Percentiles rank a stretch among this genome's conserved stretches.
Conservation (phyloP, 2,797 vertebrate genomes). For the Sebastes oblongus region DNA sequence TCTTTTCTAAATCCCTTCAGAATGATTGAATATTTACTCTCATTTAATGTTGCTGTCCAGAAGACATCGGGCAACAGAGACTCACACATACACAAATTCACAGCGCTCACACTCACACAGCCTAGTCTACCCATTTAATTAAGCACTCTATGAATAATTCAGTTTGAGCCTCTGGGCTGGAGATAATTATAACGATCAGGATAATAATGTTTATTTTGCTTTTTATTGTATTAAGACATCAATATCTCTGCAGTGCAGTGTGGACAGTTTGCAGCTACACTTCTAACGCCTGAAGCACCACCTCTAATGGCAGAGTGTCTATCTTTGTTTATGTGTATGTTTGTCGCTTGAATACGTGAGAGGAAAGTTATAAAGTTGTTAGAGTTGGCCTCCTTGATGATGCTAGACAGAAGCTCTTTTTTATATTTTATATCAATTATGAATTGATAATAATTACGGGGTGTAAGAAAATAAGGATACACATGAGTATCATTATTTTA, state of each 20-base stretch:
- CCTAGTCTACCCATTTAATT: conserved; percentile 84
- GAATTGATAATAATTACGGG: background rate
- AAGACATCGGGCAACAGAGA: conserved; percentile 44
- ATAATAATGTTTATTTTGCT: conserved; percentile 88
- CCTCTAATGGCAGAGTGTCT: conserved; percentile 26
- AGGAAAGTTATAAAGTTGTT: background rate
- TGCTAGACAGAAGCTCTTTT: background rate
- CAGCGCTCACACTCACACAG: conserved; percentile 33
- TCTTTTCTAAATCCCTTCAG: conserved; percentile 41
- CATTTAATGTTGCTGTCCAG: conserved; percentile 69
- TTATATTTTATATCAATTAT: background rate
- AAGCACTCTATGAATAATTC: conserved; percentile 85
- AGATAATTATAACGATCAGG: conserved; percentile 87
- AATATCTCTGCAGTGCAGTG: conserved; percentile 77
- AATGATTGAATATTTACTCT: conserved; percentile 74
- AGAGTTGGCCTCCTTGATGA: background rate
- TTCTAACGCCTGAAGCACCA: conserved; percentile 45
- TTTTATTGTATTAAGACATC: conserved; percentile 87
- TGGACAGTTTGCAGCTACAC: conserved; percentile 63
- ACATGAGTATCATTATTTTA: no score
- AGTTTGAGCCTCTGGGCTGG: conserved; percentile 82
- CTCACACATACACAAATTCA: conserved; percentile 32
- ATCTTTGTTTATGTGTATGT: background rate
- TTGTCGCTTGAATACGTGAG: background rate
- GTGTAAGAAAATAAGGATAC: no score